Evolutionary conservation across 2,888 invertebrate species (phyloP).

Genomic region (Nephrotoma flavescens): DNA sequence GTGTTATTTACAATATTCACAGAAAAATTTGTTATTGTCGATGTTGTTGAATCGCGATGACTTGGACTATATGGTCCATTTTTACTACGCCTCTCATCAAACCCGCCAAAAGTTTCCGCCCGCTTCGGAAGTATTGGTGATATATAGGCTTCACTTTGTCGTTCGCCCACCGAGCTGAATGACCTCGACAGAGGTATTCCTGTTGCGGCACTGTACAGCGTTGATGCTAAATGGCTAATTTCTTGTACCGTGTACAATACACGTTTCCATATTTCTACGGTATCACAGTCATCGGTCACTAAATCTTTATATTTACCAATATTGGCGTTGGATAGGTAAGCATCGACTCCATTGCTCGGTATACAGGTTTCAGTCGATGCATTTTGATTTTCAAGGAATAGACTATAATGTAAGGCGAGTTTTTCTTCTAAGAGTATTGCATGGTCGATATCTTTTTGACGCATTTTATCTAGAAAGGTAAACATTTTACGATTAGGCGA

Average conservation of each 20-base stretch:
- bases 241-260: conserved; percentile 46
- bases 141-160: conserved; percentile 72
- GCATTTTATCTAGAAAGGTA: conserved; percentile 52
- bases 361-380: conserved; percentile 33
- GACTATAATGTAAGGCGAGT: conserved; percentile 65
- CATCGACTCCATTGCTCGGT: conserved; percentile 22
- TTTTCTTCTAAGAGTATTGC: conserved; percentile 78
- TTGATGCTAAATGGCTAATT: conserved; percentile 58
- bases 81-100: conserved; percentile 48
- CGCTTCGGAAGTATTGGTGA: conserved; percentile 79
- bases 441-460: conserved; percentile 78
- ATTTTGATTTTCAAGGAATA: conserved; percentile 44
- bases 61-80: background rate
- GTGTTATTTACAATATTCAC: conserved; percentile 21
- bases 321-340: conserved; percentile 26
- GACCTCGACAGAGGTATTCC: conserved; percentile 75
- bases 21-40: conserved; percentile 31
- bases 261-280: conserved; percentile 67
- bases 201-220: conserved; percentile 45
- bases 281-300: conserved; percentile 61
- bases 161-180: conserved; percentile 86
- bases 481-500: background rate
- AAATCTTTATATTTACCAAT: conserved; percentile 48
- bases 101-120: conserved; percentile 93
- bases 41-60: background rate